phyloP scores from a whole-genome alignment of 1,140 invertebrate genomes.

The Atta cephalotes region DNA sequence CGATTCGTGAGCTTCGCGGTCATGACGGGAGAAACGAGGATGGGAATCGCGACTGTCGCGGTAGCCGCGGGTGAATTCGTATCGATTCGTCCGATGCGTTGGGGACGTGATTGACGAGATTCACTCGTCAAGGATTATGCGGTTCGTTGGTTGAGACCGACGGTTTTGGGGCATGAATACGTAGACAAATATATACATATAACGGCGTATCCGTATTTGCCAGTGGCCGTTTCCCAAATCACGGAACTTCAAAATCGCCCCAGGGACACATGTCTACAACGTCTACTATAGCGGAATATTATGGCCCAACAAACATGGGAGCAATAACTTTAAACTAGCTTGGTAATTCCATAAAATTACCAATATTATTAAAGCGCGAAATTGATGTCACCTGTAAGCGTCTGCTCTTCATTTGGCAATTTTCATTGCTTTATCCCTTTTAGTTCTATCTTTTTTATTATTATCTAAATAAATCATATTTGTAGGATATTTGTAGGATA shows the following conservation, averaged over 20 bases:
- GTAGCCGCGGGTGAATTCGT: constrained; percentile 68
- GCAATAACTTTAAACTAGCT: constrained; percentile 25
- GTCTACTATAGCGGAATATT: constrained; percentile 74
- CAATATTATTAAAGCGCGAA: background rate
- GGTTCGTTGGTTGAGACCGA: constrained; percentile 74
- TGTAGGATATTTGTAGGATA: background rate
- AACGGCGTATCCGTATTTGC: constrained; percentile 16
- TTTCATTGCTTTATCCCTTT: background rate
- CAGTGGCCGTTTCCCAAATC: constrained; percentile 69
- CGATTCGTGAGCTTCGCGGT: constrained; percentile 67
- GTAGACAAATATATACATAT: constrained; percentile 71
- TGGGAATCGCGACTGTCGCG: constrained; percentile 64
- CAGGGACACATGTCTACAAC: constrained; percentile 73
- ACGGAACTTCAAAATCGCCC: constrained; percentile 74
- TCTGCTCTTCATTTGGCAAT: background rate
- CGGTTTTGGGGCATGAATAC: constrained; percentile 71
- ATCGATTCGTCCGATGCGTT: constrained; percentile 71
- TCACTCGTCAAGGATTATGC: constrained; percentile 76
- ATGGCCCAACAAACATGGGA: constrained; percentile 27
- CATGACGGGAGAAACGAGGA: constrained; percentile 63
- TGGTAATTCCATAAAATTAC: constrained; percentile 36
- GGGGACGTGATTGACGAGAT: constrained; percentile 73
- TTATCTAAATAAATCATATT: background rate
- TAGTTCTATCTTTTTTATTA: background rate
- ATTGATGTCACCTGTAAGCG: background rate